Evolutionary conservation across 1,140 invertebrate genomes (phyloP).

Genomic region (Sitophilus oryzae): DNA sequence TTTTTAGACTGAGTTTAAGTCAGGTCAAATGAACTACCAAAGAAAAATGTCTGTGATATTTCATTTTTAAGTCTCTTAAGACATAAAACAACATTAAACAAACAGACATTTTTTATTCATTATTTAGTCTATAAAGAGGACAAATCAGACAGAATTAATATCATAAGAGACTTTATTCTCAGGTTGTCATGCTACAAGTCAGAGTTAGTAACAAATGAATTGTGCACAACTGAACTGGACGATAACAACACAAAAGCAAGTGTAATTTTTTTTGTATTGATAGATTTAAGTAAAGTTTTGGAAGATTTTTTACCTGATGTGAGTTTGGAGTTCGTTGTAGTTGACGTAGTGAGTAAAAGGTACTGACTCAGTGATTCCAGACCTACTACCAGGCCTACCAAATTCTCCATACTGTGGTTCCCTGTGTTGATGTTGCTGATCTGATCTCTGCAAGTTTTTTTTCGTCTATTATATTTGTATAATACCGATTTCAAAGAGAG

Average conservation of each 20-base stretch:
- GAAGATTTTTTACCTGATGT: conserved; percentile 57
- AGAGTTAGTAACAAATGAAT: conserved; percentile 36
- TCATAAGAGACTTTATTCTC: not conserved
- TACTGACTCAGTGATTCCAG: conserved; percentile 51
- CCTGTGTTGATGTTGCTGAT: conserved; percentile 15
- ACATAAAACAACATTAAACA: no score
- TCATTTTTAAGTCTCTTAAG: no score
- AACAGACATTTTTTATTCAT: no score
- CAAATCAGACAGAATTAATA: no score
- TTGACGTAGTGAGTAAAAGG: conserved; percentile 75
- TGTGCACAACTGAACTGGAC: conserved; percentile 29
- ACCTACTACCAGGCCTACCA: conserved; percentile 50
- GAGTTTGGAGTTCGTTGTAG: conserved; percentile 77
- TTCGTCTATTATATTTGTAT: no score
- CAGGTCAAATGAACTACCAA: no score
- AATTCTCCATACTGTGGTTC: conserved; percentile 36
- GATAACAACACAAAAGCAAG: conserved; percentile 1
- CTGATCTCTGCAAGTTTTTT: conserved; percentile 13
- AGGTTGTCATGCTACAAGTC: conserved; percentile 29
- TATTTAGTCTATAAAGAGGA: no score
- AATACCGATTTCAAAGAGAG: no score
- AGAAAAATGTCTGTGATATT: no score
- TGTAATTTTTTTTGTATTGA: not conserved
- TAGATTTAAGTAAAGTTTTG: not conserved
- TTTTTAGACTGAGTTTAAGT: no score